Base-by-base conservation (phyloP, 2,113 vertebrate genomes). In the Odocoileus virginianus region DNA sequence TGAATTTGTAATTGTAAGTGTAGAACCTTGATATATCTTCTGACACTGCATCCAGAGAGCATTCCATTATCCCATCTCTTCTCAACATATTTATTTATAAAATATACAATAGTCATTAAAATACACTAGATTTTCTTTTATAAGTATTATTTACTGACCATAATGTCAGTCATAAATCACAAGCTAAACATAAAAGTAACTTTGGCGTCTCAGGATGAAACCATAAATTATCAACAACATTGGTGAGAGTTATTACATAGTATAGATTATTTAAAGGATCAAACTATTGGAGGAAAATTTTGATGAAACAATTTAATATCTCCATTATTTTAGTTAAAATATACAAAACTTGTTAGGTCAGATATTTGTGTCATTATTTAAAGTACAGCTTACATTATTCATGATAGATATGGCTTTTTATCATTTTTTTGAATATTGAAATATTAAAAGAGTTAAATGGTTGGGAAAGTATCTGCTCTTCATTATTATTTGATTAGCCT, bases 401-500 rank as follows among this genome's bases (percentile, higher is more conserved):
- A 95, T 33, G 64, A 67, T 60, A 95, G 50, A 47, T 95, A 36
- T 89, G 12, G 19, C 25, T 43, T 97, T 83, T 93, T 92, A 91
- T 76, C 28, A 85, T 94, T 92, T 94, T 93, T 90, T 97, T 52
- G 7, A 96, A 96, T 96, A 96, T 74, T 96, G 47, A 95, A 95
- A 96, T 95, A 95, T 92, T 94, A 78, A 88, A 97, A 89, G 81
- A 98, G 96, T 92, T 97, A 96, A 97, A 94, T 97, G 60, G 58
- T 74, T 92, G 78, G 45, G 36, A 87, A 91, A 94, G 82, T 74
- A 25, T 92, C 92, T 94, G 19, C 10, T 97, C 76, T 95, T 98
- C 95, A 92, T 97, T 96, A 95, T 95, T 91, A 93, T 98, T 95
- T 97, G 78, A 97, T 96, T 97, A 97, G 83, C 61, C 79, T 91